Base-by-base conservation (phyloP, 2,888 invertebrate species). In the Gisinianus flammeolus region DNA sequence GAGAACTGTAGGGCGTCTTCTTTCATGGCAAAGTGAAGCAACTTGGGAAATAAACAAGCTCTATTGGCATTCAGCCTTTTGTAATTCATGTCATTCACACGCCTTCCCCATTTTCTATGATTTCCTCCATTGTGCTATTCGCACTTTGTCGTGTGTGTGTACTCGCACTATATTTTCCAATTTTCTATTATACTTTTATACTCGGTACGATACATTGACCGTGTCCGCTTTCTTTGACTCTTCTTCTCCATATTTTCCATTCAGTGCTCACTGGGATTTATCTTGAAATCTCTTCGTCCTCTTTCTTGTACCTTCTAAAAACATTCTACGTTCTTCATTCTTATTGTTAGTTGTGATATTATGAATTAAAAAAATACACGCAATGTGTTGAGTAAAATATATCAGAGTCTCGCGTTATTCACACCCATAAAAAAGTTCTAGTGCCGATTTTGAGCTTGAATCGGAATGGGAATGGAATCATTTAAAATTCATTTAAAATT, bases 51-150 rank as follows among this genome's bases (percentile, higher is more conserved):
- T 58, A 58, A 58, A 58, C 58, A 58, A 58, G 26, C 22, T 58
- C 58, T 58, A 58, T 58, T 58, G 58, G 58, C 58, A 58, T 58
- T 58, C 58, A 58, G 58, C 58, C 58, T 58, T 58, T 58, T 58
- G 58, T 58, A 58, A 19, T 44, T 44, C 26, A 58, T 58, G 58
- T 58, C 58, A 58, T 58, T 58, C 58, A 58, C 58, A 58, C 58
- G 58, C 58, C 58, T 58, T 56, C 58, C 58, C 24, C 58, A 6
- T 56, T 56, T n/a, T 56, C 58, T n/a, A 35, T 35, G 5, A 35
- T 12, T 8, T n/a, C n/a, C n/a, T n/a, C n/a, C n/a, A n/a, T n/a
- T n/a, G n/a, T n/a, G n/a, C n/a, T n/a, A n/a, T n/a, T n/a, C n/a
- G n/a, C n/a, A n/a, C n/a, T n/a, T n/a, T n/a, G n/a, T n/a, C n/a